phyloP scores from a whole-genome alignment of 2,888 invertebrate species.

The Amiota mariae region DNA sequence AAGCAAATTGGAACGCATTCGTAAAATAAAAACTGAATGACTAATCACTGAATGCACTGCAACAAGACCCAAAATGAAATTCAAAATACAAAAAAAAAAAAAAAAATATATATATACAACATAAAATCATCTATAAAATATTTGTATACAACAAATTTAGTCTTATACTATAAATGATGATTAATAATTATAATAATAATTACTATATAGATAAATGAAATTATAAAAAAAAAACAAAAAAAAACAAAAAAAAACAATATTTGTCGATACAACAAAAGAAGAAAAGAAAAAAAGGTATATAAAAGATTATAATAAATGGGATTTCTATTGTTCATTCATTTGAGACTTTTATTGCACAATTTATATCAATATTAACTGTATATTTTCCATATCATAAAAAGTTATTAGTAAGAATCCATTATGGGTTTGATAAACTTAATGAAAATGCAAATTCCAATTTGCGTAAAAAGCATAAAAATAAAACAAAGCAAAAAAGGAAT shows the following conservation, averaged over 20 bases:
- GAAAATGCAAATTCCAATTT: constrained; percentile 12
- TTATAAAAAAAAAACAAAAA: background rate
- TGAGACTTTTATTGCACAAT: too few relatives aligned
- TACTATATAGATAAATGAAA: background rate
- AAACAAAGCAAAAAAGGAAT: constrained; percentile 11
- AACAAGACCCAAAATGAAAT: constrained; percentile 3
- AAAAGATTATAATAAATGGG: too few relatives aligned
- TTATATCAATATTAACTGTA: too few relatives aligned
- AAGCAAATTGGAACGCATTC: background rate
- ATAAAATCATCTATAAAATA: background rate
- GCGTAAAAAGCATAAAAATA: background rate
- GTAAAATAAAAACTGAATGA: background rate
- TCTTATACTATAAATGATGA: too few relatives aligned
- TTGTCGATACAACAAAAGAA: too few relatives aligned
- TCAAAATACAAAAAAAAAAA: background rate
- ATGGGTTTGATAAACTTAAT: background rate
- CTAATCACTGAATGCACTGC: background rate
- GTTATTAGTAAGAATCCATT: too few relatives aligned
- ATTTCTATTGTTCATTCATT: too few relatives aligned
- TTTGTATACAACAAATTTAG: too few relatives aligned
- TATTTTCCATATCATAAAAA: too few relatives aligned
- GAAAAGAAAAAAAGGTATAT: too few relatives aligned
- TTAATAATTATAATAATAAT: too few relatives aligned
- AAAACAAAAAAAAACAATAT: background rate
- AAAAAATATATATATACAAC: constrained; percentile 5